Percentiles rank a stretch among this genome's conserved stretches.
These are phyloP conservation scores for Eristalinus aeneus DNA, from an alignment of 2,888 invertebrate genomes.

Conservation along the genomic window DNA sequence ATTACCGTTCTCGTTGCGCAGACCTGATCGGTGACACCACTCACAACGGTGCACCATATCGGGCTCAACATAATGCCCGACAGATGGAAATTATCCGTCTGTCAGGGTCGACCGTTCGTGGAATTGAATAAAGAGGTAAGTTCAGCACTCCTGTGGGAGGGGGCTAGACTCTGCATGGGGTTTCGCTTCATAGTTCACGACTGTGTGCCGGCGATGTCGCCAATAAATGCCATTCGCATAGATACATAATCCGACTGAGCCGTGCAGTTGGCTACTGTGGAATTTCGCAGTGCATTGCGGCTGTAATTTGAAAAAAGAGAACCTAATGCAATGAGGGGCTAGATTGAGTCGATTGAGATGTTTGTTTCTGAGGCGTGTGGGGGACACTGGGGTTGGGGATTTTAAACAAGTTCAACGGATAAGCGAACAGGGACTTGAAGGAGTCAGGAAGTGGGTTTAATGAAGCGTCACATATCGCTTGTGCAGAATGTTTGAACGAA, in stretches of 20 bases:
- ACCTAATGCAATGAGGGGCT: constrained; percentile 22
- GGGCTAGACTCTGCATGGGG: neutral
- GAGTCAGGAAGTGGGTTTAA: constrained; percentile 2
- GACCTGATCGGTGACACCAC: constrained; percentile 17
- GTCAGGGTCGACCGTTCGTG: constrained; percentile 6
- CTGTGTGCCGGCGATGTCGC: constrained; percentile 30
- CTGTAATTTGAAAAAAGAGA: constrained; percentile 23
- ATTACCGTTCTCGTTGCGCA: neutral
- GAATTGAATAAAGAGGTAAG: neutral
- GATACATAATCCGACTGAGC: constrained; percentile 34
- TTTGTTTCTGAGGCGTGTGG: constrained; percentile 25
- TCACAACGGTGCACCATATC: constrained; percentile 23
- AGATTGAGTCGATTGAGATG: constrained; percentile 25
- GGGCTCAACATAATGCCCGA: constrained; percentile 28
- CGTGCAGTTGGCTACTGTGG: constrained; percentile 41
- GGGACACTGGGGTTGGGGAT: constrained; percentile 10
- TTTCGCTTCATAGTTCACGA: constrained; percentile 38
- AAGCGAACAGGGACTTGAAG: neutral
- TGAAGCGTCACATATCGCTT: constrained; percentile 24
- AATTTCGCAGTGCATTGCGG: constrained; percentile 3
- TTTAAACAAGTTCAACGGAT: constrained; percentile 11
- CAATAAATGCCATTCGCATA: constrained; percentile 51
- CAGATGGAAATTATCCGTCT: constrained; percentile 28
- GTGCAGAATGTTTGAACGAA: constrained; percentile 7
- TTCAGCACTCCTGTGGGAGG: neutral